phyloP scores from a whole-genome alignment of 2,888 invertebrate species.

The Trypoxylon attenuatum region DNA sequence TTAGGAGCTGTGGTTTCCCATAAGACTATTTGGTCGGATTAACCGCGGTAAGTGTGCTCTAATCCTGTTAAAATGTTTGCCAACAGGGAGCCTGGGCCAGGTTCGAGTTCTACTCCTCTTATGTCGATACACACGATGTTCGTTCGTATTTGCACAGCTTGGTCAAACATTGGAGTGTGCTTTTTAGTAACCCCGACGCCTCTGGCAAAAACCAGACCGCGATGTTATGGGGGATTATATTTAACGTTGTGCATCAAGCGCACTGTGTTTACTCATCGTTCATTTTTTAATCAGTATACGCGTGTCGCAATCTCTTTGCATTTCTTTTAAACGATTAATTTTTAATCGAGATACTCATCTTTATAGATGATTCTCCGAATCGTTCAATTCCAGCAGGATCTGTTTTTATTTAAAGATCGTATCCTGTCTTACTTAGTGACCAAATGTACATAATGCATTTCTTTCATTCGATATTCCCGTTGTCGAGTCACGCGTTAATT shows the following conservation, averaged over 20 bases:
- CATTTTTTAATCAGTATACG: constrained; percentile 1
- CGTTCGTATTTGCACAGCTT: constrained; percentile 72
- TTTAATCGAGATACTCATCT: no score
- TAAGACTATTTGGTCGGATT: constrained; percentile 69
- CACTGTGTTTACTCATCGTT: constrained; percentile 6
- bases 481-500: constrained; percentile 33
- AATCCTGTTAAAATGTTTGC: constrained; percentile 75
- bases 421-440: no score
- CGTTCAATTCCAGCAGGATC: no score
- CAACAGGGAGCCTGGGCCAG: constrained; percentile 59
- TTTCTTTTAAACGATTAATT: background rate
- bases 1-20: constrained; percentile 63
- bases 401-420: no score
- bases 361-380: no score
- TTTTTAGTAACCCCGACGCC: constrained; percentile 68
- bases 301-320: background rate
- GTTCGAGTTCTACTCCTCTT: constrained; percentile 60
- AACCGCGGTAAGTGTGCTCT: constrained; percentile 71
- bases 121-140: constrained; percentile 59
- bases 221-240: constrained; percentile 51
- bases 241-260: constrained; percentile 26
- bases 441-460: constrained; percentile 19
- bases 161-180: constrained; percentile 72
- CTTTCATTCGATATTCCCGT: background rate
- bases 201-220: constrained; percentile 61